Evolutionary conservation across 2,113 vertebrate genomes (phyloP), one percentile per base, ranked within the genome.

Genomic region (Neogobius melanostomus): DNA sequence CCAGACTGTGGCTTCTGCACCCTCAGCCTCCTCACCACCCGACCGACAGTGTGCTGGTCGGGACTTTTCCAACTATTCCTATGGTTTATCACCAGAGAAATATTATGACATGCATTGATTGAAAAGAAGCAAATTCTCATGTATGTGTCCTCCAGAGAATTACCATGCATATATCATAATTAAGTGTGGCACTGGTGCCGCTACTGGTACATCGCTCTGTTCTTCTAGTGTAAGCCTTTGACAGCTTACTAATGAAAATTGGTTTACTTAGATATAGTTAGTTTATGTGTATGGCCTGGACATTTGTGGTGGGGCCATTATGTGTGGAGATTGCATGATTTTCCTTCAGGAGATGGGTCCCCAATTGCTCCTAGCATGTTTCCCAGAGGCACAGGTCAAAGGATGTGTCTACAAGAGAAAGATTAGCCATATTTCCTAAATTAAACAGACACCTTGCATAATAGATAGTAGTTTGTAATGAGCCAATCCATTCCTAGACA

Each of bases 1-100:
- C 75, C 74, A 81, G 85, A 89, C 87, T 91, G 90, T 70, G 90
- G 90, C 89, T 90, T 87, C 61, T 75, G 75, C 77, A 79, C 76
- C 79, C 83, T 76, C 85, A 79, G 79, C 73, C 72, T 78, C 81
- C 79, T 61, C 56, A 47, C 63, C 79, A 63, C 44, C 64, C 15
- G 48, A 62, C 75, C 73, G 66, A 65, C 59, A 78, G 47, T 79
- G 66, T 74, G 68, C 68, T 56, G 62, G 21, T 56, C 71, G 80
- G 88, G 87, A 87, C 71, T 88, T 89, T 89, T 88, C 77, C 68
- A 76, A 78, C 73, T 86, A 81, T 81, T 87, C 85, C 73, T 49
- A 83, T 79, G 75, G 80, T 90, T 89, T 89, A 74, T 85, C 77
- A 74, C 82, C 64, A 2, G 43, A 71, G 74, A 72, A 82, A 76